These are phyloP conservation scores for Tipula vernalis DNA, from an alignment of 2,888 invertebrate species.

Conservation along the genomic window DNA sequence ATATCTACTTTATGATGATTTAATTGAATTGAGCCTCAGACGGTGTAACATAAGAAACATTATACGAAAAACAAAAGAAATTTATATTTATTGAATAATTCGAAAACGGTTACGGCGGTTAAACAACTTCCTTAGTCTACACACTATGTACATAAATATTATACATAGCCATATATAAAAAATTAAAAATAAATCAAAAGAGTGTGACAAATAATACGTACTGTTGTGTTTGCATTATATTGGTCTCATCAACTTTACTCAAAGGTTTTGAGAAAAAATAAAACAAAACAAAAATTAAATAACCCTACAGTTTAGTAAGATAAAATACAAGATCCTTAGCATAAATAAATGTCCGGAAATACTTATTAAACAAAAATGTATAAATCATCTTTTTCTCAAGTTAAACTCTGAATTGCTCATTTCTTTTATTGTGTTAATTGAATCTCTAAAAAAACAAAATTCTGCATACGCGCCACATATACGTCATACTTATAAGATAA, in stretches of 20 bases:
- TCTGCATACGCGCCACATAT: background rate
- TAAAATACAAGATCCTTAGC: background rate
- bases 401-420: background rate
- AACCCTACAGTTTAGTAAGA: constrained; percentile 9
- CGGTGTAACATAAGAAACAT: background rate
- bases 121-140: constrained; percentile 15
- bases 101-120: constrained; percentile 17
- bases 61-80: constrained; percentile 10
- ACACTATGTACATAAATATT: background rate
- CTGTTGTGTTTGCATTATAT: background rate
- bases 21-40: background rate
- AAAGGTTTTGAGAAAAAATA: background rate
- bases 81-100: constrained; percentile 10
- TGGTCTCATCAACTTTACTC: background rate
- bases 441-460: background rate
- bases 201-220: background rate
- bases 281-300: background rate
- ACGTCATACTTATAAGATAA: background rate
- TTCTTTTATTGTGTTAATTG: background rate
- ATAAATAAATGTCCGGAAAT: constrained; percentile 10
- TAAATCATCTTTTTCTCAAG: background rate
- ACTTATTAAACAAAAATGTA: constrained; percentile 11
- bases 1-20: background rate
- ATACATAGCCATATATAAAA: background rate
- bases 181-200: background rate